These are phyloP conservation scores for Holothuria glaberrima DNA, from an alignment of 35 echinoderm and acorn worm species.

Conservation along the genomic window DNA sequence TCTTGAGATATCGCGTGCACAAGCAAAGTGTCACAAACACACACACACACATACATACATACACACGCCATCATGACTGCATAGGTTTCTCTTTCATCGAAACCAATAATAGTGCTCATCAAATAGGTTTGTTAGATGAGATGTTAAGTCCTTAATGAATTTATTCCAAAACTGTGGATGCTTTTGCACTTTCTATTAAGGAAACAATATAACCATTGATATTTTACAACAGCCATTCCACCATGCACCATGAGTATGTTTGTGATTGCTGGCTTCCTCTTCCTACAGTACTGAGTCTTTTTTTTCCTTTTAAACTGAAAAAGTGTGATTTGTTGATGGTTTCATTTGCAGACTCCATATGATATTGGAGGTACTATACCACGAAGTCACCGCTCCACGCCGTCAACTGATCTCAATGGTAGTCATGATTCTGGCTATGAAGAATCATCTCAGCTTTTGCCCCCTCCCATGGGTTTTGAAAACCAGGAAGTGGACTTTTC, in stretches of 20 bases:
- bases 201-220: background rate
- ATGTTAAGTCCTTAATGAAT: too few relatives aligned
- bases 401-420: background rate
- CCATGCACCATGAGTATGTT: background rate
- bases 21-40: too few relatives aligned
- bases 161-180: background rate
- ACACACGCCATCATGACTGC: too few relatives aligned
- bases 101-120: too few relatives aligned
- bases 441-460: conserved; percentile 14
- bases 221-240: background rate
- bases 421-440: conserved; percentile 45
- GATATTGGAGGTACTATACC: conserved; percentile 34
- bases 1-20: too few relatives aligned
- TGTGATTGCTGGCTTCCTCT: background rate
- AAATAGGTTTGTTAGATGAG: too few relatives aligned
- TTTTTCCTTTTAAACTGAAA: too few relatives aligned
- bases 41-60: too few relatives aligned
- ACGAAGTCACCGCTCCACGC: background rate
- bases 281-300: too few relatives aligned
- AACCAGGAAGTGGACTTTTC: background rate
- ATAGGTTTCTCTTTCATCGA: too few relatives aligned
- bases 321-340: background rate
- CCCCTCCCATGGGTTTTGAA: conserved; percentile 44
- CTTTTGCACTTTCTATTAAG: background rate
- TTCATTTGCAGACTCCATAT: conserved; percentile 8